phyloP scores from a whole-genome alignment of 64 coral and sea anemone genomes.

The Montipora foliosa region DNA sequence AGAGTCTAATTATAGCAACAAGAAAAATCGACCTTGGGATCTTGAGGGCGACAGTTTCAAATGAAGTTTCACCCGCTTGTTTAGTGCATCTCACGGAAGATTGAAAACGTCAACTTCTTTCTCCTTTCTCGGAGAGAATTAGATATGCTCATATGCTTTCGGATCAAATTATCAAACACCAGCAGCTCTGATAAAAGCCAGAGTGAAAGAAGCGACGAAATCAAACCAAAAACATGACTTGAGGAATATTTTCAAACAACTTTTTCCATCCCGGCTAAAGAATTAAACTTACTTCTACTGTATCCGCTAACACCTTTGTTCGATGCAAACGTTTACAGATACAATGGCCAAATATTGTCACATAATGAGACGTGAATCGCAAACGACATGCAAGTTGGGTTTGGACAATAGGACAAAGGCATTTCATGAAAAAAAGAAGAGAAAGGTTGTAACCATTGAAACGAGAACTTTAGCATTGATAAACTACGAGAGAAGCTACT shows the following conservation, averaged over 20 bases:
- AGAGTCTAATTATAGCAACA: background rate
- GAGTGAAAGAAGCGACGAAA: background rate
- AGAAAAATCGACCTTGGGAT: background rate
- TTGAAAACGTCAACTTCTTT: background rate
- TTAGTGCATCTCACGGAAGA: background rate
- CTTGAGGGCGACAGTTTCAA: background rate
- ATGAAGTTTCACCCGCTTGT: too few species aligned
- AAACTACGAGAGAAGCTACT: background rate
- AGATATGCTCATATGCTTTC: background rate
- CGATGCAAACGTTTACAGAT: background rate
- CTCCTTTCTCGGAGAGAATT: background rate
- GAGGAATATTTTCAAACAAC: background rate
- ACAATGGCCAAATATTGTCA: conserved; percentile 24
- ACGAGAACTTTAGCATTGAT: background rate
- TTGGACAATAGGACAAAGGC: background rate
- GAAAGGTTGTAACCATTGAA: background rate
- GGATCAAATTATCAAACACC: background rate
- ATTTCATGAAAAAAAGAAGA: background rate
- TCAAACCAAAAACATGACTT: background rate
- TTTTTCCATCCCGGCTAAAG: background rate
- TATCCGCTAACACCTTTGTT: background rate
- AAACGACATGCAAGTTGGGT: background rate
- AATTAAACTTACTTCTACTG: background rate
- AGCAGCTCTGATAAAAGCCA: background rate
- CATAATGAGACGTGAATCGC: background rate